Evolutionary conservation across 2,113 vertebrate species (phyloP).

Genomic region (Melierax canorus): DNA sequence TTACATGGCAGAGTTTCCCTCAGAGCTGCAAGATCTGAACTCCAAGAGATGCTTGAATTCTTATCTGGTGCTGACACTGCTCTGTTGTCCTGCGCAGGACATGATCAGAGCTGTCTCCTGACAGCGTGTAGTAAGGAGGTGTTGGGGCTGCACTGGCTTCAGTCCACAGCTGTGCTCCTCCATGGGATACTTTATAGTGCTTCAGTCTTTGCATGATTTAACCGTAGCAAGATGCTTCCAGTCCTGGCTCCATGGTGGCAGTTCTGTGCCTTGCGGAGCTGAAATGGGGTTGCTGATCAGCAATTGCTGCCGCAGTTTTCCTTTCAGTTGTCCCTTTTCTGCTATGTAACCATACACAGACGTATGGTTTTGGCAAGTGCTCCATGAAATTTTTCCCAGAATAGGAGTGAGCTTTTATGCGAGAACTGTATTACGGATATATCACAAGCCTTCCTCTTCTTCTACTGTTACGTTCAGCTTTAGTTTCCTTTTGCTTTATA

Average conservation of each 20-base stretch:
- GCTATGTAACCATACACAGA: not conserved
- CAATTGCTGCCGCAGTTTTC: not conserved
- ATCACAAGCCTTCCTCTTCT: not conserved
- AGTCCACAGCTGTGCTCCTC: not conserved
- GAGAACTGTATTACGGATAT: not conserved
- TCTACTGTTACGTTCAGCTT: not conserved
- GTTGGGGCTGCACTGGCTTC: not conserved
- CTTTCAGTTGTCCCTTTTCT: not conserved
- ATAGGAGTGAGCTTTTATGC: not conserved
- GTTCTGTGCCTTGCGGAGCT: not conserved
- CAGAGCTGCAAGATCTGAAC: not conserved
- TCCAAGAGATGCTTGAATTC: not conserved
- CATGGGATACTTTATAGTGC: not conserved
- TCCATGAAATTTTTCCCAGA: not conserved
- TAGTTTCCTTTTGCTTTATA: not conserved
- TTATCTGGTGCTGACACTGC: not conserved
- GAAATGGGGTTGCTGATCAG: not conserved
- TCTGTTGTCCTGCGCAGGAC: fast-evolving
- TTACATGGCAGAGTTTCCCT: not conserved
- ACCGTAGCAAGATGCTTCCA: not conserved
- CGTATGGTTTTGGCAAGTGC: not conserved
- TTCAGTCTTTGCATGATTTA: not conserved
- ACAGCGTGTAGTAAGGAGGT: fast-evolving
- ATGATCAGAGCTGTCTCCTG: not conserved
- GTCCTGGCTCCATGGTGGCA: not conserved